phyloP scores from a whole-genome alignment of 2,113 vertebrate species.

The Formicarius rufipectus region DNA sequence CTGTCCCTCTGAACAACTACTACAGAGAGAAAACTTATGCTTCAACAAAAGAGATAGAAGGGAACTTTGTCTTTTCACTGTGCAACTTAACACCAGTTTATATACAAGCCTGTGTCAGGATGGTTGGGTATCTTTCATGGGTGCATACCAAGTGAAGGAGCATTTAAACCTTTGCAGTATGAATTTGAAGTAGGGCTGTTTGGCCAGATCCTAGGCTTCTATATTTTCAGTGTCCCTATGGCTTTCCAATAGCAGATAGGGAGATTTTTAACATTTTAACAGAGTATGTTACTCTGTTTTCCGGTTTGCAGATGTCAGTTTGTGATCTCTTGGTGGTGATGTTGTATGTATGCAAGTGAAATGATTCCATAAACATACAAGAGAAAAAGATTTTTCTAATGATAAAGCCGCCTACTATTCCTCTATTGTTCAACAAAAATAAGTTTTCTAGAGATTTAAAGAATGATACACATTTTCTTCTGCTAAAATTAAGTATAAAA shows the following conservation, averaged over 20 bases:
- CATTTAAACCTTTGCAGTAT: not conserved
- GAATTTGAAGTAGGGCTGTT: not conserved
- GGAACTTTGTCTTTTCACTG: not conserved
- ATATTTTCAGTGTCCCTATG: not conserved
- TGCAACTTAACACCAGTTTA: not conserved
- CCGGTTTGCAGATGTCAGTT: not conserved
- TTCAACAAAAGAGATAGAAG: not conserved
- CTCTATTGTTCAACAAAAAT: not conserved
- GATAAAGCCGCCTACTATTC: not conserved
- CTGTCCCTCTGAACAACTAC: not conserved
- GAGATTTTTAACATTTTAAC: not conserved
- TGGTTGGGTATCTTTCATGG: not conserved
- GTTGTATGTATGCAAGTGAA: not conserved
- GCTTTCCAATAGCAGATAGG: not conserved
- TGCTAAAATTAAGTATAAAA: not conserved
- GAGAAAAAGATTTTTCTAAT: not conserved
- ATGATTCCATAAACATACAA: not conserved
- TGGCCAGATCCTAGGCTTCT: not conserved
- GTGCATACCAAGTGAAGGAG: not conserved
- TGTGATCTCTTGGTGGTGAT: not conserved
- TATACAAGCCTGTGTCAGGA: fast-evolving
- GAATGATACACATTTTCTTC: not conserved
- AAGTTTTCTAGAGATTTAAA: not conserved
- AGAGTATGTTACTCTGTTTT: not conserved
- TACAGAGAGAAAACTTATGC: not conserved